Conservation (phyloP, 2,113 vertebrate genomes). For the Lophius piscatorius region DNA sequence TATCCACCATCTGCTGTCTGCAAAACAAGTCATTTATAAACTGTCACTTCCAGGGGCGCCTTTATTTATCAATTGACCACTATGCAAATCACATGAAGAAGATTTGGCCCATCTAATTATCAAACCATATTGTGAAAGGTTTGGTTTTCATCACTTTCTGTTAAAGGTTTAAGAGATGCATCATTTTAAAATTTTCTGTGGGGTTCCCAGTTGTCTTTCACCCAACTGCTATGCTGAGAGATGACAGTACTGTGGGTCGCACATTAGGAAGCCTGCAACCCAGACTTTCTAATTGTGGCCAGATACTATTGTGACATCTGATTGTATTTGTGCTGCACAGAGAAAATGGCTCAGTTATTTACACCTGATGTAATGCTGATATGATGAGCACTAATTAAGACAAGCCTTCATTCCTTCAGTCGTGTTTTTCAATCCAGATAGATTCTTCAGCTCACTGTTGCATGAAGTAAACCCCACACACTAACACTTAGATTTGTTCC, state of each 20-base stretch:
- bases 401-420: slow-evolving; percentile 40
- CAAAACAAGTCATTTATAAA: slow-evolving; percentile 90
- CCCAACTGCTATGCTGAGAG: slow-evolving; percentile 41
- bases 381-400: slow-evolving; percentile 68
- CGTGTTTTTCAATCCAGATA: slow-evolving; percentile 14
- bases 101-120: slow-evolving; percentile 79
- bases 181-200: slow-evolving; percentile 38
- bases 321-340: slow-evolving; percentile 41
- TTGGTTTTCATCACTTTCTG: slow-evolving; percentile 67
- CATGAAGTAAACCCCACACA: slow-evolving; percentile 11
- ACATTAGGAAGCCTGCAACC: slow-evolving; percentile 51
- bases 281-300: slow-evolving; percentile 61
- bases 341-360: slow-evolving; percentile 59
- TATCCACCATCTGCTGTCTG: slow-evolving; percentile 93
- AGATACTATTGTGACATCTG: slow-evolving; percentile 56
- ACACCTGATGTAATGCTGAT: slow-evolving; percentile 47
- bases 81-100: slow-evolving; percentile 82
- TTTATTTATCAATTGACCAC: slow-evolving; percentile 88
- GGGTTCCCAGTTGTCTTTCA: slow-evolving; percentile 50
- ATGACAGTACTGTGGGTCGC: slow-evolving; percentile 63
- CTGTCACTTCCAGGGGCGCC: slow-evolving; percentile 81
- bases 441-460: slow-evolving; percentile 16
- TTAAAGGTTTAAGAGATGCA: slow-evolving; percentile 40
- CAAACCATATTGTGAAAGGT: slow-evolving; percentile 73
- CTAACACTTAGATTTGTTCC: background rate